Evolutionary conservation across 1,140 invertebrate species (phyloP), one percentile per base, ranked within the genome.

Genomic region (Dinothrombium tinctorium): DNA sequence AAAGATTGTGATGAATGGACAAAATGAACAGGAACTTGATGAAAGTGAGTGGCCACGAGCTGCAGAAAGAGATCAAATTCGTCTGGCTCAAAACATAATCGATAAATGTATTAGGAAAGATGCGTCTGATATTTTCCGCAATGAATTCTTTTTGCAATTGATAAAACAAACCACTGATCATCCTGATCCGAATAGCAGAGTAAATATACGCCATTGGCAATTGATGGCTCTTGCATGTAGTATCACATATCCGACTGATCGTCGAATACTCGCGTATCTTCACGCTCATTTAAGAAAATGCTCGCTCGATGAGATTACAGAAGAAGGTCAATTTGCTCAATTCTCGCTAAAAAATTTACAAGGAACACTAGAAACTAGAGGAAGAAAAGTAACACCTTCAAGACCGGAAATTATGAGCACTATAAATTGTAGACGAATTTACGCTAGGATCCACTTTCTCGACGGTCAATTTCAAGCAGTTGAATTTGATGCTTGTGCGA

Each of bases 401-500:
- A 69, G 76, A 38, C 80, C 86, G 53, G 87, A 92, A 63, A 79
- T 94, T 46, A 66, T 86, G 46, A 90, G 82, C 56, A 84, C 84
- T 1, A 81, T 82, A 12, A 83, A 86, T 50, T 67, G 84, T 32
- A 65, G 83, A 43, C 78, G 78, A 4, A 78, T 90, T 42, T 86
- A 89, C 55, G 77, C 83, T 0, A 70, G 81, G 33, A 82, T 94
- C 50, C 73, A 84, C 56, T 76, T 94, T 52, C 76, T 90, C 68
- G 83, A 92, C 59, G 84, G 83, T 2, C 83, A 89, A 53, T 86
- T 86, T 55, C 80, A 90, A 54, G 78, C 82, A 0, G 72, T 92
- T 2, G 83, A 90, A 58, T 92, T 92, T 62, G 80, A 90, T 59
- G 81, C 39, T 20, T 84, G 82, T 20, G 79, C 84, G 11, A 86